A percentile compares a stretch with the other conserved stretches of the same genome.
phyloP scores from a whole-genome alignment of 2,113 vertebrate species.

The Laticauda colubrina region DNA sequence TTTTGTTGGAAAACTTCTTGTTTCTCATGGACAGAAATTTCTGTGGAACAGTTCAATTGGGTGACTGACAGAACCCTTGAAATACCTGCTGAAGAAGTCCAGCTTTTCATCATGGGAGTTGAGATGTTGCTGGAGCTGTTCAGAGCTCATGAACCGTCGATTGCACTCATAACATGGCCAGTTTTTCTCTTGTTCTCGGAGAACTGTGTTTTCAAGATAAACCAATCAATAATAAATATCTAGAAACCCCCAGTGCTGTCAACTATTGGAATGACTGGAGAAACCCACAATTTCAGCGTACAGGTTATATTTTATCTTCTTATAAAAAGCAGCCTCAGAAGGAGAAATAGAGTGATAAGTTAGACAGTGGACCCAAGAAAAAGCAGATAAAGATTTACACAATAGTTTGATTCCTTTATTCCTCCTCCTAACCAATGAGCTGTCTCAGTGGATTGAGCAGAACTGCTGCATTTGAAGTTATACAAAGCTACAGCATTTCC shows the following conservation, averaged over 20 bases:
- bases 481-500: neutral
- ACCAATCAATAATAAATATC: slow-evolving; percentile 3
- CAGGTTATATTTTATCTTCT: slow-evolving; percentile 14
- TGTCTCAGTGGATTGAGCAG: neutral
- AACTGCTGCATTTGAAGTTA: neutral
- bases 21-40: neutral
- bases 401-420: neutral
- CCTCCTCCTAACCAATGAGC: neutral
- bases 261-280: no score
- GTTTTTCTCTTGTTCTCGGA: slow-evolving; percentile 95
- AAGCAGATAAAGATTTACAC: neutral
- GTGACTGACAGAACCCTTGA: neutral
- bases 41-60: neutral
- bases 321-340: neutral
- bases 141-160: slow-evolving; percentile 93
- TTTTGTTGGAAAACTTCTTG: neutral
- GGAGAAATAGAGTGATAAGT: neutral
- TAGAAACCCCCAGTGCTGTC: no score
- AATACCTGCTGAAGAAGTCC: slow-evolving; percentile 86
- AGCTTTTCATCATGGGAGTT: slow-evolving; percentile 97
- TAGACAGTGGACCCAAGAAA: neutral
- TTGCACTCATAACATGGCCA: slow-evolving; percentile 98
- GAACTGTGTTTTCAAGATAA: slow-evolving; percentile 63
- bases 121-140: slow-evolving; percentile 96
- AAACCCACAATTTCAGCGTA: neutral